Evolutionary conservation across 2,797 vertebrate species (phyloP).

Genomic region (Amphiprion clarkii): DNA sequence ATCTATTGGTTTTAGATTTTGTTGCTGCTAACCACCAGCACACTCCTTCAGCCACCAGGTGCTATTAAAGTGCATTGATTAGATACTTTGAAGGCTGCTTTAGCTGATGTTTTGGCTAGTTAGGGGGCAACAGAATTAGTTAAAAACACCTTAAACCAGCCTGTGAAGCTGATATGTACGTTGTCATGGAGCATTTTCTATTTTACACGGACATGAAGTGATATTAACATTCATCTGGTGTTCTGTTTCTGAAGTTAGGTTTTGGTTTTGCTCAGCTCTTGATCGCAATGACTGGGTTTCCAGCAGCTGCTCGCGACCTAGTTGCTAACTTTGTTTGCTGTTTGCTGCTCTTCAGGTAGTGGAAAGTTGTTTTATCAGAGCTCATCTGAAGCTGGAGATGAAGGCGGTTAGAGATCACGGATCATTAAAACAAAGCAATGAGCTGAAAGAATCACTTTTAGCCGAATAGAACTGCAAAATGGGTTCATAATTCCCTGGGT

Average conservation of each 20-base stretch:
- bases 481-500: neutral
- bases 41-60: neutral
- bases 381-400: neutral
- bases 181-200: neutral
- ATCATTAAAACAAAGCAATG: neutral
- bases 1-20: neutral
- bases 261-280: neutral
- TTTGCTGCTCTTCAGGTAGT: neutral
- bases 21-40: neutral
- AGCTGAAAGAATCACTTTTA: neutral
- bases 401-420: neutral
- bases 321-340: neutral
- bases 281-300: neutral
- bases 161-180: neutral
- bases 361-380: neutral
- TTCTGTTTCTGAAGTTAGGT: neutral
- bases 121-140: neutral
- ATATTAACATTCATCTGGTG: neutral
- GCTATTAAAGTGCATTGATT: neutral
- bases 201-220: neutral
- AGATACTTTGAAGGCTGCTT: neutral
- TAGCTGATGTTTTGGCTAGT: neutral
- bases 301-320: no score
- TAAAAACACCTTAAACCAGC: neutral
- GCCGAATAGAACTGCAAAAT: neutral